These are phyloP conservation scores for Crossocerus cetratus DNA, from an alignment of 2,888 invertebrate genomes.

Conservation along the genomic window DNA sequence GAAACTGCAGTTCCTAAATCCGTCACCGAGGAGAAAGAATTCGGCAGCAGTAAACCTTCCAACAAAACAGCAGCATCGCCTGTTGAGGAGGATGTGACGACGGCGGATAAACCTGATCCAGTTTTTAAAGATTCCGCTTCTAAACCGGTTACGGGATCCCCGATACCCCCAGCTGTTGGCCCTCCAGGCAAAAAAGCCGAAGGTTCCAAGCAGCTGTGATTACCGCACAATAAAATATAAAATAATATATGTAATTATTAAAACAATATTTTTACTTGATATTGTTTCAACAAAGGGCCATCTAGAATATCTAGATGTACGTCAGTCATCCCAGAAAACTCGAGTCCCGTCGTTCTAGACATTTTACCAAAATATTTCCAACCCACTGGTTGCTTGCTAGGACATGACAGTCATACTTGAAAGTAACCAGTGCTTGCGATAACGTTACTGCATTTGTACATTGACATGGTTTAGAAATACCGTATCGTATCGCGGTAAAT, in stretches of 20 bases:
- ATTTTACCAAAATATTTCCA: too few species aligned
- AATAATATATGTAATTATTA: constrained; percentile 50
- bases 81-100: too few species aligned
- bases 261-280: constrained; percentile 47
- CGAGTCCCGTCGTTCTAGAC: too few species aligned
- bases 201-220: constrained; percentile 73
- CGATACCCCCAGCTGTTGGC: constrained; percentile 64
- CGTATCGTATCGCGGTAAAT: too few species aligned
- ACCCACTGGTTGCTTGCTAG: too few species aligned
- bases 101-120: too few species aligned
- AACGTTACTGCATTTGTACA: not conserved
- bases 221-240: constrained; percentile 56
- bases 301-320: too few species aligned
- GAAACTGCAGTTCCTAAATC: constrained; percentile 64
- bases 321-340: too few species aligned
- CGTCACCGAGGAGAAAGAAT: constrained; percentile 56
- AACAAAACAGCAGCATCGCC: constrained; percentile 38
- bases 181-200: constrained; percentile 70
- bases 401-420: not conserved
- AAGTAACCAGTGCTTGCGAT: not conserved
- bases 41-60: constrained; percentile 18
- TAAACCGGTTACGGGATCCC: constrained; percentile 53
- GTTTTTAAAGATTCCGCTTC: constrained; percentile 55
- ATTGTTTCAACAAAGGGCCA: constrained; percentile 2
- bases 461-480: too few species aligned